phyloP scores from a whole-genome alignment of 2,113 vertebrate genomes.

The Camarhynchus parvulus region DNA sequence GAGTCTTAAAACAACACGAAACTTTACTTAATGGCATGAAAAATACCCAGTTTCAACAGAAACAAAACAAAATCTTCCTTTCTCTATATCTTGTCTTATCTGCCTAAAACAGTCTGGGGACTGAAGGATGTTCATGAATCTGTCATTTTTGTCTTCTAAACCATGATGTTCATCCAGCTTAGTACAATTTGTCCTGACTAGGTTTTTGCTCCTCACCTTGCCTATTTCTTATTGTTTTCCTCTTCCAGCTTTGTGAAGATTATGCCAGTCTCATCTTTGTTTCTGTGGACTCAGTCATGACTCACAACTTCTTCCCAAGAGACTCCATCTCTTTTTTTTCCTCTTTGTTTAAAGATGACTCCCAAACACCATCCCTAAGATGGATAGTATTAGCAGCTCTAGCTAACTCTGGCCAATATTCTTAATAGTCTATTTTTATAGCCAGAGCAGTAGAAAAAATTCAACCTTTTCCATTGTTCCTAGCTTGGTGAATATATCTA shows the following conservation, averaged over 20 bases:
- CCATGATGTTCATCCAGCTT: background rate
- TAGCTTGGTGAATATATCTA: background rate
- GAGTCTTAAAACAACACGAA: background rate
- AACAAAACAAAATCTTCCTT: background rate
- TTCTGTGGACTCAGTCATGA: background rate
- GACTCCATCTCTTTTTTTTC: background rate
- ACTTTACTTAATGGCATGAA: background rate
- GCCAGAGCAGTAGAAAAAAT: background rate
- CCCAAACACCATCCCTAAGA: background rate
- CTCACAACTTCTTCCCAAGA: background rate
- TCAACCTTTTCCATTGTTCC: background rate
- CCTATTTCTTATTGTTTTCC: background rate
- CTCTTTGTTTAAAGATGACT: background rate
- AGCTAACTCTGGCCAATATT: background rate
- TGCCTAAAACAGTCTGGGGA: background rate
- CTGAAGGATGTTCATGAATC: background rate
- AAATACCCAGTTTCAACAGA: background rate
- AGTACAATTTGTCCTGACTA: background rate
- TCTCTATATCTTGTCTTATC: background rate
- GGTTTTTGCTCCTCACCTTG: background rate
- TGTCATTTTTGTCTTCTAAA: background rate
- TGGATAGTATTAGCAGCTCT: background rate
- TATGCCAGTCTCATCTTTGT: background rate
- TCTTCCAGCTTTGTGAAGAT: background rate
- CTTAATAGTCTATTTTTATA: background rate